Conservation (phyloP, 2,888 invertebrate genomes). For the Phengaris alcon region DNA sequence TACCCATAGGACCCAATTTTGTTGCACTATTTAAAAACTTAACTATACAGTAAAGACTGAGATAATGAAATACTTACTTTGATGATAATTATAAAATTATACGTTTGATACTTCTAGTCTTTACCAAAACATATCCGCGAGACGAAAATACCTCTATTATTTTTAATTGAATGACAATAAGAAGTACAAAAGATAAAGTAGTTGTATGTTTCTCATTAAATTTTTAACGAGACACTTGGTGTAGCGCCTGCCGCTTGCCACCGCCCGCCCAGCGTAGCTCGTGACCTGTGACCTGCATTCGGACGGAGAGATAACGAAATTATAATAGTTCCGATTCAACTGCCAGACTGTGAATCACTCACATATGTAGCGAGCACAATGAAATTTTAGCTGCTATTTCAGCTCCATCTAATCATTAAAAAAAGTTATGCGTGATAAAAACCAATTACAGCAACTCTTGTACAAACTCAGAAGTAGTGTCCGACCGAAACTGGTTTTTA, state of each 20-base stretch:
- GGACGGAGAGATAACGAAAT: slow-evolving; percentile 7
- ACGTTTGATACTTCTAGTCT: too few relatives aligned
- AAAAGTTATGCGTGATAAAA: too few relatives aligned
- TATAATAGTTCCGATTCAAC: slow-evolving; percentile 19
- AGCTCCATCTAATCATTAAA: too few relatives aligned
- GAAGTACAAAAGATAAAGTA: slow-evolving; percentile 1
- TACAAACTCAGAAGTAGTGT: too few relatives aligned
- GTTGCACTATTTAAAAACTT: too few relatives aligned
- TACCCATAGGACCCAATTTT: too few relatives aligned
- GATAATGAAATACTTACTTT: too few relatives aligned
- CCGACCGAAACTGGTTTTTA: too few relatives aligned
- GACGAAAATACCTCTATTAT: background rate
- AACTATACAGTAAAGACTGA: too few relatives aligned
- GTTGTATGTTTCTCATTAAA: slow-evolving; percentile 13
- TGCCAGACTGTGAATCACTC: background rate
- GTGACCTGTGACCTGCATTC: slow-evolving; percentile 20
- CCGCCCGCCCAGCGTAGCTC: background rate
- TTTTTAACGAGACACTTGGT: slow-evolving; percentile 8
- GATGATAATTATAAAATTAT: too few relatives aligned
- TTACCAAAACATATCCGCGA: too few relatives aligned
- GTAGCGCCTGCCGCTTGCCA: background rate
- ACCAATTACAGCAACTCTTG: too few relatives aligned
- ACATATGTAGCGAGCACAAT: slow-evolving; percentile 2
- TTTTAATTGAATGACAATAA: background rate
- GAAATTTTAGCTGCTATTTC: background rate